Conservation (phyloP, 2,797 vertebrate genomes). For the Nasua narica region DNA sequence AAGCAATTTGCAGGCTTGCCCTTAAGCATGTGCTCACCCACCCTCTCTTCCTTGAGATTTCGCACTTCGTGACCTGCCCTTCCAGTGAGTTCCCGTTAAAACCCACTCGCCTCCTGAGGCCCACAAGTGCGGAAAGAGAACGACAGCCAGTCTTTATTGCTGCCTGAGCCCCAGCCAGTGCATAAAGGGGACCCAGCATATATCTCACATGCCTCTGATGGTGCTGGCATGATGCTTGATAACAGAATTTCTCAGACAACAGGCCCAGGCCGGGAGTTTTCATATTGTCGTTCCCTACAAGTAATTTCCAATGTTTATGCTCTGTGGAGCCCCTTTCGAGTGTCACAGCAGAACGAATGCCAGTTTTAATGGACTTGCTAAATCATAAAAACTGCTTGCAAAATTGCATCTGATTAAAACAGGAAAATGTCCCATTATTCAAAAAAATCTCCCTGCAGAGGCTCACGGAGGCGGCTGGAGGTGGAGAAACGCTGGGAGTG, state of each 20-base stretch:
- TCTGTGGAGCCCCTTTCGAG: constrained; percentile 81
- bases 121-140: not conserved
- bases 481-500: constrained; percentile 42
- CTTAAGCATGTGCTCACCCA: not conserved
- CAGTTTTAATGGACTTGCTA: constrained; percentile 88
- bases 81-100: constrained; percentile 27
- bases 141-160: not conserved
- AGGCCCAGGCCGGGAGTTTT: constrained; percentile 78
- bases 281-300: constrained; percentile 83
- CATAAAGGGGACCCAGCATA: constrained; percentile 14
- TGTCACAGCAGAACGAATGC: constrained; percentile 87
- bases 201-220: constrained; percentile 62
- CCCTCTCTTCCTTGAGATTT: not conserved
- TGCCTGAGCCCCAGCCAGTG: constrained; percentile 52
- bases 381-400: constrained; percentile 84
- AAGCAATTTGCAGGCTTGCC: not conserved
- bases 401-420: constrained; percentile 87
- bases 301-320: constrained; percentile 87
- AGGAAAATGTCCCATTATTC: constrained; percentile 82
- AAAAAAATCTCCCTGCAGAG: constrained; percentile 68
- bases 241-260: constrained; percentile 77
- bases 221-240: constrained; percentile 65
- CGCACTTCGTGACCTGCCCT: not conserved
- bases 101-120: not conserved
- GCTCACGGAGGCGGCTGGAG: constrained; percentile 17